These are phyloP conservation scores for Syngnathus scovelli DNA, from an alignment of 2,113 vertebrate genomes.

Conservation along the genomic window DNA sequence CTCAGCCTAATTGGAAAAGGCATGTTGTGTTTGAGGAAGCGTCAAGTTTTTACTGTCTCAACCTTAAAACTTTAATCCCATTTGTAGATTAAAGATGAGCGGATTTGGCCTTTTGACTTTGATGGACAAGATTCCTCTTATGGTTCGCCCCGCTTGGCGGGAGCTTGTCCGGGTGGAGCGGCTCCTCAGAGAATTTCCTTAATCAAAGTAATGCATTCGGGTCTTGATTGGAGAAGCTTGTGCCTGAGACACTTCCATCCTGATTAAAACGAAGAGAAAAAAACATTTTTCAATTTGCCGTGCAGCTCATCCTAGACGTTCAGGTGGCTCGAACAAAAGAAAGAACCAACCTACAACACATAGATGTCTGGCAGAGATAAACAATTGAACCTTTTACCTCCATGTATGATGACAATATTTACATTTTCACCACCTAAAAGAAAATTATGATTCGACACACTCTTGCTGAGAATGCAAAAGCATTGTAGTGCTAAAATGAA, in stretches of 20 bases:
- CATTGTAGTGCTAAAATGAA: neutral
- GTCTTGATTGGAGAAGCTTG: slow-evolving; percentile 29
- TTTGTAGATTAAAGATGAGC: slow-evolving; percentile 52
- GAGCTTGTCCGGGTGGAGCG: slow-evolving; percentile 6
- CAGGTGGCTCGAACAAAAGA: neutral
- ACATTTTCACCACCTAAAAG: no score
- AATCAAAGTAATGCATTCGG: slow-evolving; percentile 40
- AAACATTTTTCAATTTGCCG: neutral
- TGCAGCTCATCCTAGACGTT: neutral
- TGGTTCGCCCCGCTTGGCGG: slow-evolving; percentile 16
- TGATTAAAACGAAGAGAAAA: slow-evolving; percentile 54
- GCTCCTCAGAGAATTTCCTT: slow-evolving; percentile 26
- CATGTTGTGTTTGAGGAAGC: slow-evolving; percentile 32
- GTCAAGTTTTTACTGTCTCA: slow-evolving; percentile 8
- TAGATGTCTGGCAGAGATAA: neutral
- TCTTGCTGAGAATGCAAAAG: neutral
- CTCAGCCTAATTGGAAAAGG: slow-evolving; percentile 12
- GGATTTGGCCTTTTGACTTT: slow-evolving; percentile 16
- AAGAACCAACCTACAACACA: neutral
- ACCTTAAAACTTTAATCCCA: slow-evolving; percentile 27
- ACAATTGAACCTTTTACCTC: neutral
- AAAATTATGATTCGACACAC: neutral
- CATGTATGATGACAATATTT: neutral
- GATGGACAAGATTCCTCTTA: slow-evolving; percentile 22
- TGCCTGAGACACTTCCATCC: slow-evolving; percentile 34